Evolutionary conservation across 2,113 vertebrate species (phyloP), one percentile per base, ranked within the genome.

Genomic region (Pachypanchax playfairii): DNA sequence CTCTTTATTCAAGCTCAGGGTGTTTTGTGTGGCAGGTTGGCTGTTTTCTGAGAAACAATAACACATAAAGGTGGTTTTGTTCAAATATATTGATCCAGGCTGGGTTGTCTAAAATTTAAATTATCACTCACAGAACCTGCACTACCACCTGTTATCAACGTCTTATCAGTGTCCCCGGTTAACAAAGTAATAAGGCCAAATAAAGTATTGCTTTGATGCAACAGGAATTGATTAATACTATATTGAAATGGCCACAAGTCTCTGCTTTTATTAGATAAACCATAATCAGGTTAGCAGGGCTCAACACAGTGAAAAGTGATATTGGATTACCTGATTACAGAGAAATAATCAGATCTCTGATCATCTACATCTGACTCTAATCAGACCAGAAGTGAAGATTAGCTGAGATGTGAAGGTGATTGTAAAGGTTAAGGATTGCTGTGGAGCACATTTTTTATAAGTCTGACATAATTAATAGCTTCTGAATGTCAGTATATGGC

Each of bases 391-490:
- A 58, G 39, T 28, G 39, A 51, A 65, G 61, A 86, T 85, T 66
- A 76, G 58, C 76, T 38, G 51, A 47, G 38, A 25, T 54, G 18
- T 79, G 69, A 79, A 70, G 78, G 75, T 14, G 83, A 59, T 25
- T 52, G 55, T 63, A 84, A 87, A 88, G 86, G 85, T 86, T 79
- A 64, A 66, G 63, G 49, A 75, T 80, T 63, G 76, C 51, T n/a
- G 49, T 70, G 50, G 33, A 60, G 56, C 48, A 71, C 44, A 64
- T 77, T 77, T 68, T 51, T 46, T 60, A 6, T 10, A 48, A 47
- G 26, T 78, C 38, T 11, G 53, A 79, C 35, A 62, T 73, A 78
- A 73, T 77, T 25, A 47, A 75, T 77, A 21, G 63, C 2, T 24
- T 31, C 50, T 13, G 36, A 57, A 71, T 72, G 73, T 80, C 43